Conservation (phyloP, 2,797 vertebrate species). For the Tokudaia muenninki region DNA sequence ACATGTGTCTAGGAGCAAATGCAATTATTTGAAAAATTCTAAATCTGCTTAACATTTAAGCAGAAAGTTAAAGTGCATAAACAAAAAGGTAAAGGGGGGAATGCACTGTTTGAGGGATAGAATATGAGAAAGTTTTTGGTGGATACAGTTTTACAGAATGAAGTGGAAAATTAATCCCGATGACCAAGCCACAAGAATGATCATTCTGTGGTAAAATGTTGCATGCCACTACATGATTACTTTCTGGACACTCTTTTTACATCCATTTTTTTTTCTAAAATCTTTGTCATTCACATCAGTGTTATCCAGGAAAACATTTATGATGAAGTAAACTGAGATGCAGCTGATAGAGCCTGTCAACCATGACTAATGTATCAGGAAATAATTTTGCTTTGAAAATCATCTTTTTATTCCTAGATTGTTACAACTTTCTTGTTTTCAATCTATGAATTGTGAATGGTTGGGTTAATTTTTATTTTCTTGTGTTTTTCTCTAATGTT, state of each 20-base stretch:
- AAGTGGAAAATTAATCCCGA: neutral
- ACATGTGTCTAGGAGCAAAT: neutral
- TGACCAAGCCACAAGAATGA: constrained; percentile 1
- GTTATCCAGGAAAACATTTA: neutral
- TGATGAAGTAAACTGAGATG: neutral
- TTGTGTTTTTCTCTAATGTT: neutral
- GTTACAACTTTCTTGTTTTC: neutral
- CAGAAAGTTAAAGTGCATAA: constrained; percentile 21
- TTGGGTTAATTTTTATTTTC: constrained; percentile 17
- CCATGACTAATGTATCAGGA: neutral
- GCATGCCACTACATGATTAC: neutral
- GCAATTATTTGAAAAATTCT: constrained; percentile 7
- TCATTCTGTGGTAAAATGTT: constrained; percentile 9
- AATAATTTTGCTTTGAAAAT: constrained; percentile 50
- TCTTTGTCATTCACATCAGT: neutral
- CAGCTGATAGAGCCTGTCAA: neutral
- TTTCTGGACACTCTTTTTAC: constrained; percentile 24
- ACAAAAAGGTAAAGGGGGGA: neutral
- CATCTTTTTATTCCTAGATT: neutral
- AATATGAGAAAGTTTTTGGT: constrained; percentile 38
- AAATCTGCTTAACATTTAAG: neutral
- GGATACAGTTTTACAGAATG: neutral
- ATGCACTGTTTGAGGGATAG: constrained; percentile 33
- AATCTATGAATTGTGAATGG: neutral
- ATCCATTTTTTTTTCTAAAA: constrained; percentile 16